A percentile compares a stretch with the other conserved stretches of the same genome.
These are phyloP conservation scores for Babylonia areolata DNA, from an alignment of 1,140 invertebrate species.

Conservation along the genomic window DNA sequence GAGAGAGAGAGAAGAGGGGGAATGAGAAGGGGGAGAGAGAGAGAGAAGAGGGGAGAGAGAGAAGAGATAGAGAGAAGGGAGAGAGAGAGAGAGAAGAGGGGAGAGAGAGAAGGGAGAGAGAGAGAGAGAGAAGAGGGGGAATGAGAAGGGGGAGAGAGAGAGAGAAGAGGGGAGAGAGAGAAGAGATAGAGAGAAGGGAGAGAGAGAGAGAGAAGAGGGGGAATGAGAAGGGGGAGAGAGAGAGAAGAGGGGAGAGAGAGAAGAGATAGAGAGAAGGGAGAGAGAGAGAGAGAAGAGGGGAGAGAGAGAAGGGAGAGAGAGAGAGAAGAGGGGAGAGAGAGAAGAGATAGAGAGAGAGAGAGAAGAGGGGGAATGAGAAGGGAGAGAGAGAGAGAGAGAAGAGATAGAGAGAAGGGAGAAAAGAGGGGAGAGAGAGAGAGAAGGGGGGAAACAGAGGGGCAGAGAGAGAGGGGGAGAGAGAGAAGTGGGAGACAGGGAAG, in stretches of 20 bases:
- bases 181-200: not conserved
- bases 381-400: not conserved
- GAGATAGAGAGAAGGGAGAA: no score
- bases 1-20: not conserved
- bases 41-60: not conserved
- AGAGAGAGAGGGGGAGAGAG: not conserved
- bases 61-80: no score
- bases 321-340: not conserved
- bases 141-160: not conserved
- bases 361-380: not conserved
- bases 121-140: not conserved
- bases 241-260: not conserved
- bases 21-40: not conserved
- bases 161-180: not conserved
- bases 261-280: no score
- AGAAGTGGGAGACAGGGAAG: no score
- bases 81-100: not conserved
- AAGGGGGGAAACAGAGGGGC: not conserved
- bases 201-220: not conserved
- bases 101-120: constrained; percentile 9
- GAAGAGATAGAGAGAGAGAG: no score
- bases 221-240: not conserved
- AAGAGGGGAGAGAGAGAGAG: not conserved
- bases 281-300: not conserved
- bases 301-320: not conserved